These are phyloP conservation scores for Ploceus nigricollis DNA, from an alignment of 2,113 vertebrate species.

Conservation along the genomic window DNA sequence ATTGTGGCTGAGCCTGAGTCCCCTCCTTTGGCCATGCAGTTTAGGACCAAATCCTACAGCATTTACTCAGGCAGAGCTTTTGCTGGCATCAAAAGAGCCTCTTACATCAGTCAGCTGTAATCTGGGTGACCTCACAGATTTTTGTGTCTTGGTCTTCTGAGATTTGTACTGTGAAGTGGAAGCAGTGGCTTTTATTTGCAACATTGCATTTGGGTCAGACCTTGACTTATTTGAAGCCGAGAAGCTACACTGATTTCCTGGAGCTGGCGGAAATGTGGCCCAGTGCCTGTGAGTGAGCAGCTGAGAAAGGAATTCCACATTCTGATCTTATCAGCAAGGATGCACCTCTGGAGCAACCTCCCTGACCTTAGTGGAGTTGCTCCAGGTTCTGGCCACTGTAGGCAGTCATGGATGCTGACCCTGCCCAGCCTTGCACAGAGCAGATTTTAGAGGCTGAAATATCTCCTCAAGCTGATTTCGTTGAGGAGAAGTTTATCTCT, in stretches of 20 bases:
- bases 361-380: not conserved
- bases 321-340: not conserved
- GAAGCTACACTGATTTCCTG: not conserved
- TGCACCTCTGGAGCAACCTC: not conserved
- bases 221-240: not conserved
- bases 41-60: not conserved
- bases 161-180: not conserved
- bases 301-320: not conserved
- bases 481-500: not conserved
- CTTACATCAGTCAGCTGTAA: not conserved
- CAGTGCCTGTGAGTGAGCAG: not conserved
- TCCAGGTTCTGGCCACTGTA: not conserved
- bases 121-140: not conserved
- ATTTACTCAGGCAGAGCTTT: not conserved
- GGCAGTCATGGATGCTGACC: not conserved
- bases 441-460: not conserved
- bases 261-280: not conserved
- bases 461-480: not conserved
- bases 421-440: rapidly evolving
- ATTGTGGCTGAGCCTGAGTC: not conserved
- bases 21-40: not conserved
- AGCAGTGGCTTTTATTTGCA: not conserved
- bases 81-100: not conserved
- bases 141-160: not conserved
- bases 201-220: not conserved